Evolutionary conservation across 2,797 vertebrate species (phyloP).

Genomic region (Lutjanus campechanus): DNA sequence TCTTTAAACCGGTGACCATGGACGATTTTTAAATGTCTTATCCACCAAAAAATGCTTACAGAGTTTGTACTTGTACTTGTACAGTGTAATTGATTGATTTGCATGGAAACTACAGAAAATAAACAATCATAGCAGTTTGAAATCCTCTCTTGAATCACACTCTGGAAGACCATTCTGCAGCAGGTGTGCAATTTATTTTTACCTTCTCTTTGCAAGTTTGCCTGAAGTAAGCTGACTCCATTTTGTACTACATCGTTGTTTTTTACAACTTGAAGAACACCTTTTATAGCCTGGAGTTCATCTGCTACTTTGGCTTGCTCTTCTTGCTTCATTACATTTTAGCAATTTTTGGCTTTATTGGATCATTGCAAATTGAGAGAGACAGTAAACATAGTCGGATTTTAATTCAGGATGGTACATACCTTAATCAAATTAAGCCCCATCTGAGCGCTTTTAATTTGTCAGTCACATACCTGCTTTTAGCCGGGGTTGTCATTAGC

Average conservation of each 20-base stretch:
- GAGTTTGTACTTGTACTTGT: background rate
- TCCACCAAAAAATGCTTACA: too few relatives aligned
- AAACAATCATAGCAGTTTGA: constrained; percentile 8
- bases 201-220: constrained; percentile 8
- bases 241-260: constrained; percentile 11
- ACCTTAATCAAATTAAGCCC: constrained; percentile 19
- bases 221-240: constrained; percentile 21
- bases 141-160: background rate
- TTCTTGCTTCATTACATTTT: constrained; percentile 30
- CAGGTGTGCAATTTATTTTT: constrained; percentile 10
- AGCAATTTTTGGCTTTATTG: constrained; percentile 19
- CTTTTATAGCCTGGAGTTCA: constrained; percentile 30
- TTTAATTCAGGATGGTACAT: constrained; percentile 29
- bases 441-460: constrained; percentile 29
- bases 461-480: constrained; percentile 20
- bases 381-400: constrained; percentile 22
- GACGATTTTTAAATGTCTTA: too few relatives aligned
- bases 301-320: constrained; percentile 10
- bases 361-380: constrained; percentile 26
- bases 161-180: constrained; percentile 1
- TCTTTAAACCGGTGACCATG: too few relatives aligned
- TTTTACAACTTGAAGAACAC: constrained; percentile 28
- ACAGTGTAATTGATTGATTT: constrained; percentile 10
- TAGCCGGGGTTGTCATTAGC: constrained; percentile 2
- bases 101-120: constrained; percentile 2